A percentile compares a stretch with the other conserved stretches of the same genome.
phyloP scores from a whole-genome alignment of 2,797 vertebrate genomes.

The Sparidentex hasta region DNA sequence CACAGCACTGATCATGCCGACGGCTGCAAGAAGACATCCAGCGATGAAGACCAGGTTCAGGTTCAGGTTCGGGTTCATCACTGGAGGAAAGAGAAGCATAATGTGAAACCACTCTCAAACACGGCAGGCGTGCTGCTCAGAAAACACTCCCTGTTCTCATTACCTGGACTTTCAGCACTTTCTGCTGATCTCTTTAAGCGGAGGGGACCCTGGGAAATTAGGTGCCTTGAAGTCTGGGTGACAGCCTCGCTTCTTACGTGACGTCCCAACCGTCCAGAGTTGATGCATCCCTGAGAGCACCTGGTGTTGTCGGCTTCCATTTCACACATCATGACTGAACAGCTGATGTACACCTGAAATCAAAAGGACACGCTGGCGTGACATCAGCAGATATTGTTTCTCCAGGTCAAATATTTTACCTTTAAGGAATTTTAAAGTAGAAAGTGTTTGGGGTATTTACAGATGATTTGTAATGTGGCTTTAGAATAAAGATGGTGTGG shows the following conservation, averaged over 20 bases:
- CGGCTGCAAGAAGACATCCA: conserved; percentile 68
- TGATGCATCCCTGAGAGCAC: conserved; percentile 75
- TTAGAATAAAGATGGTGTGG: too few species aligned
- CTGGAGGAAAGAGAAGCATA: conserved; percentile 47
- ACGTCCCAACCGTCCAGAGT: background rate
- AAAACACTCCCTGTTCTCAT: background rate
- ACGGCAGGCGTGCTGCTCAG: background rate
- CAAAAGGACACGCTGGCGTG: background rate
- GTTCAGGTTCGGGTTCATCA: conserved; percentile 65
- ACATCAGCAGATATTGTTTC: background rate
- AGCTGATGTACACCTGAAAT: conserved; percentile 84
- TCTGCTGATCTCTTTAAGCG: conserved; percentile 62
- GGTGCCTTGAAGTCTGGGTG: conserved; percentile 69
- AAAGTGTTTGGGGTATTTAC: too few species aligned
- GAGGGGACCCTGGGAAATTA: conserved; percentile 85
- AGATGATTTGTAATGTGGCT: too few species aligned
- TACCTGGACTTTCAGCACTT: conserved; percentile 42
- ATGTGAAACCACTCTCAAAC: background rate
- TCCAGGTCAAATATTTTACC: background rate
- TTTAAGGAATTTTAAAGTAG: too few species aligned
- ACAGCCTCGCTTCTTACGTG: conserved; percentile 65
- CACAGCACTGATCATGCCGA: conserved; percentile 67
- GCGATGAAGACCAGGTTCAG: conserved; percentile 74
- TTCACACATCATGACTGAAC: conserved; percentile 81
- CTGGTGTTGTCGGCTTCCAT: conserved; percentile 65